Percentiles rank a stretch among this genome's conserved stretches.
Evolutionary conservation across 2,113 vertebrate species (phyloP).

Genomic region (Pomatorhinus ruficollis): DNA sequence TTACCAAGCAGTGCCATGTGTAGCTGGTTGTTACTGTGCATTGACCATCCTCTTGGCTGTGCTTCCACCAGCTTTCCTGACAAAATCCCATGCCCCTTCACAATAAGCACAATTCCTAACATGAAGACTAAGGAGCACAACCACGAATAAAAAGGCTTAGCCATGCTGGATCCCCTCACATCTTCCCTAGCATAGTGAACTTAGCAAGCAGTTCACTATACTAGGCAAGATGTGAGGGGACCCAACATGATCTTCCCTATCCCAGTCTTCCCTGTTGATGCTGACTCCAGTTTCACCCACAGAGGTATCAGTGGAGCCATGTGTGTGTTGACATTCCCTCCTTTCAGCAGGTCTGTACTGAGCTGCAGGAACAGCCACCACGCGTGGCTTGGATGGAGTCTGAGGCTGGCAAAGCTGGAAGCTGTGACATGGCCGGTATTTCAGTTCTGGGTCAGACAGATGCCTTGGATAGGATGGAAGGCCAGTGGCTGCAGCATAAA

Average conservation of each 20-base stretch:
- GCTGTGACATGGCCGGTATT: background rate
- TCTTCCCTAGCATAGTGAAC: background rate
- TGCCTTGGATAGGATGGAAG: background rate
- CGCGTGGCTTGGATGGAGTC: background rate
- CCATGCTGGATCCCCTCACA: background rate
- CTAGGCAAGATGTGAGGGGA: background rate
- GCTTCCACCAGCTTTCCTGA: background rate
- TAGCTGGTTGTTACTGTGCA: background rate
- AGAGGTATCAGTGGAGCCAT: accelerated
- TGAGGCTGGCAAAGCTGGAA: background rate
- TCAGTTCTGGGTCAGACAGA: background rate
- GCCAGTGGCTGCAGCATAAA: background rate
- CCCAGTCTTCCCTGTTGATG: background rate
- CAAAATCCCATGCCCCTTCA: background rate
- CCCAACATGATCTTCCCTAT: background rate
- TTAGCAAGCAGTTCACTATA: background rate
- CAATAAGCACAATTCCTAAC: background rate
- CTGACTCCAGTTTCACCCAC: background rate
- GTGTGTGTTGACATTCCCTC: accelerated
- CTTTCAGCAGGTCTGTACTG: background rate
- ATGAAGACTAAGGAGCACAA: background rate
- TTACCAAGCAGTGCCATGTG: background rate
- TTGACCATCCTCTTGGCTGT: background rate
- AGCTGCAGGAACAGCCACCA: background rate
- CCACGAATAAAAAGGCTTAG: background rate